Conservation (phyloP, 2,797 vertebrate genomes). For the Coreius guichenoti region DNA sequence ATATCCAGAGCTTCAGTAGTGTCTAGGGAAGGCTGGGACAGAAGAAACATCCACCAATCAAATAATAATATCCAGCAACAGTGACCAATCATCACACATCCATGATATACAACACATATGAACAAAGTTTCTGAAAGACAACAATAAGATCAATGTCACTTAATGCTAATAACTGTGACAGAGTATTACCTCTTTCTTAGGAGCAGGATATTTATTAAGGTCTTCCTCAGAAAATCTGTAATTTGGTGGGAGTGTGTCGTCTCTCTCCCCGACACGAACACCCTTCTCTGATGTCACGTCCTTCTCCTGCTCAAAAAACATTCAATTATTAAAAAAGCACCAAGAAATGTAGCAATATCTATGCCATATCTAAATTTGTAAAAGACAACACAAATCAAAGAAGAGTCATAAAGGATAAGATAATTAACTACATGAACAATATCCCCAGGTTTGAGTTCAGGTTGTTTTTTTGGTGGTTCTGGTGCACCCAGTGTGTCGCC, state of each 20-base stretch:
- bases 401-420: background rate
- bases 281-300: constrained; percentile 68
- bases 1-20: constrained; percentile 70
- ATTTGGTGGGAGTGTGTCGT: constrained; percentile 68
- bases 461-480: constrained; percentile 67
- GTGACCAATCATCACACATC: background rate
- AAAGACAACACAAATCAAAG: background rate
- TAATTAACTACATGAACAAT: constrained; percentile 69
- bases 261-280: constrained; percentile 75
- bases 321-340: background rate
- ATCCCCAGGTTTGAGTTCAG: constrained; percentile 74
- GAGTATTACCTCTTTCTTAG: constrained; percentile 70
- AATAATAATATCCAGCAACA: background rate
- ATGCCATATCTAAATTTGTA: background rate
- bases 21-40: constrained; percentile 67
- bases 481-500: constrained; percentile 63
- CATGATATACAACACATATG: background rate
- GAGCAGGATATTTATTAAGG: constrained; percentile 66
- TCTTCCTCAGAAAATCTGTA: constrained; percentile 74
- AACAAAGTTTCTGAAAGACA: background rate
- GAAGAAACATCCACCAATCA: background rate
- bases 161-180: background rate
- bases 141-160: background rate
- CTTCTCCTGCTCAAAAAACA: constrained; percentile 64
- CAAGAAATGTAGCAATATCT: background rate